Evolutionary conservation across 2,113 vertebrate genomes (phyloP).

Genomic region (Nesospiza acunhae): DNA sequence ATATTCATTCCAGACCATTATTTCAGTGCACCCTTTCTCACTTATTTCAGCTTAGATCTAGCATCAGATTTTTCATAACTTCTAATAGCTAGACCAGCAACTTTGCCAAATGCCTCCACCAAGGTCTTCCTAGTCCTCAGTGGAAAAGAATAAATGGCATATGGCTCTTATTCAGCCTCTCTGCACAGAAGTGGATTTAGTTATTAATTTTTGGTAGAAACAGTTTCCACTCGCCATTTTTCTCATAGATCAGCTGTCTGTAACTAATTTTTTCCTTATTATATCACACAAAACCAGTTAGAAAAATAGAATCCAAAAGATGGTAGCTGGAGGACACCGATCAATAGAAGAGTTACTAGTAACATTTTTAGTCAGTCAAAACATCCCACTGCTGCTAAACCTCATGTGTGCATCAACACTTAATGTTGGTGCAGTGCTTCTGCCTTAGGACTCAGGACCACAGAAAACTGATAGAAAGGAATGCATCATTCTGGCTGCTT

Average conservation of each 20-base stretch:
- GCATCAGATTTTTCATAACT: neutral
- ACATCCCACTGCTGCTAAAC: neutral
- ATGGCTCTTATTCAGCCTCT: neutral
- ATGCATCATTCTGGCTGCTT: neutral
- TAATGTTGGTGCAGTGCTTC: neutral
- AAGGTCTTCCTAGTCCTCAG: neutral
- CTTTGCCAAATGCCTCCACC: neutral
- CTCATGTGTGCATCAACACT: neutral
- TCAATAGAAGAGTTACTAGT: neutral
- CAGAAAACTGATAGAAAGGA: neutral
- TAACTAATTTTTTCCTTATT: neutral
- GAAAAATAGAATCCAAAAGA: neutral
- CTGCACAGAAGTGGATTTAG: neutral
- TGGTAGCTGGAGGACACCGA: neutral
- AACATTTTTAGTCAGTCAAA: neutral
- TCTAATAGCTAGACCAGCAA: neutral
- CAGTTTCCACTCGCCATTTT: neutral
- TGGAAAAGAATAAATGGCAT: neutral
- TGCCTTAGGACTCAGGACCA: constrained; percentile 3
- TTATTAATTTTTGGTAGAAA: neutral
- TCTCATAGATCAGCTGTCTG: neutral
- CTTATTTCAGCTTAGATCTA: neutral
- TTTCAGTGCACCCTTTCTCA: neutral
- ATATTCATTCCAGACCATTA: constrained; percentile 17
- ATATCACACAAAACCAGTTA: neutral